phyloP scores from a whole-genome alignment of 2,113 vertebrate species.

The Notarius lentiginosus region DNA sequence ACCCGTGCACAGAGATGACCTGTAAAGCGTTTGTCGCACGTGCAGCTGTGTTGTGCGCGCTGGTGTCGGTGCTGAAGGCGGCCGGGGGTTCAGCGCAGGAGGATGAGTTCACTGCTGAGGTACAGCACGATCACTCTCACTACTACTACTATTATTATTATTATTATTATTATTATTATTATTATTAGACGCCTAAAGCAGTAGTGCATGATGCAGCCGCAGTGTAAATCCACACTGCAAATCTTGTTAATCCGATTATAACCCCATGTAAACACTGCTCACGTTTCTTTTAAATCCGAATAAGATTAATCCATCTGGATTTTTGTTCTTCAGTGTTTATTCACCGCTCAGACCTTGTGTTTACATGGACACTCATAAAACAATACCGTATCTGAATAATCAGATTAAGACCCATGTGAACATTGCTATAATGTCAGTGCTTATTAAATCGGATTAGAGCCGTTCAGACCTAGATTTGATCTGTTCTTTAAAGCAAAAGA shows the following conservation, averaged over 20 bases:
- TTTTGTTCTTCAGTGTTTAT: neutral
- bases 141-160: too few species aligned
- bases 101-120: constrained; percentile 68
- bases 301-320: neutral
- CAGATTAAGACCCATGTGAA: neutral
- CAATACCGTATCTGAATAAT: neutral
- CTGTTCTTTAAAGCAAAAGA: too few species aligned
- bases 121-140: constrained; percentile 21
- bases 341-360: neutral
- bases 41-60: constrained; percentile 34
- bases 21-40: neutral
- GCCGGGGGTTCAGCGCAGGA: constrained; percentile 55
- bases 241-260: neutral
- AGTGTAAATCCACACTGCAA: neutral
- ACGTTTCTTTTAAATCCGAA: neutral
- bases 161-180: neutral
- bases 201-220: neutral
- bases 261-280: neutral
- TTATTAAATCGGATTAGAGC: neutral
- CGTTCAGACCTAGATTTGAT: too few species aligned
- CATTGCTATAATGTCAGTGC: too few species aligned
- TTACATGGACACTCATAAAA: neutral
- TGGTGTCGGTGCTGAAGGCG: constrained; percentile 35
- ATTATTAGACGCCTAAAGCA: neutral
- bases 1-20: neutral